phyloP scores from a whole-genome alignment of 2,888 invertebrate species.

The Tuta absoluta region DNA sequence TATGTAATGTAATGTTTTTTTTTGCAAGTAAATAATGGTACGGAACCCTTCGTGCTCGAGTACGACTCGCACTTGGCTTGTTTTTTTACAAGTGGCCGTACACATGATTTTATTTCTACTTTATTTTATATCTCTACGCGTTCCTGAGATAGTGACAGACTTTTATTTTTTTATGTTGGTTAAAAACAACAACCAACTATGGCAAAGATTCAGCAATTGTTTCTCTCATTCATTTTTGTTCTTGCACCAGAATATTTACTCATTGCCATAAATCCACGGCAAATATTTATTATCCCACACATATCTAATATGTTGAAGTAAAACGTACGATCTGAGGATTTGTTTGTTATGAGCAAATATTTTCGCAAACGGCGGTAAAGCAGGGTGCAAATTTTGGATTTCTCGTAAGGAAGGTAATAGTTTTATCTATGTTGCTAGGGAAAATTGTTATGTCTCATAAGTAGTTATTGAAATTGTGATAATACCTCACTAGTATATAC shows the following conservation, averaged over 20 bases:
- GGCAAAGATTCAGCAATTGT: not conserved
- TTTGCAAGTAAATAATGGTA: no score
- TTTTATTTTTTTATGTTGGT: no score
- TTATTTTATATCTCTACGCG: no score
- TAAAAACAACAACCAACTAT: not conserved
- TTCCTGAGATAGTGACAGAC: no score
- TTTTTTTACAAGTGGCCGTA: no score
- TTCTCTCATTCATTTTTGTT: not conserved
- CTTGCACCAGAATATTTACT: not conserved
- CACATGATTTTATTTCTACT: no score
- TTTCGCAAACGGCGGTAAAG: not conserved
- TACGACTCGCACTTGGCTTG: no score
- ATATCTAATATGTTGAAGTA: not conserved
- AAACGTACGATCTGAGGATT: constrained; percentile 16
- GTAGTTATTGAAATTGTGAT: not conserved
- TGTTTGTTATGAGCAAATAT: constrained; percentile 19
- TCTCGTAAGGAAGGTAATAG: not conserved
- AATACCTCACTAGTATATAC: no score
- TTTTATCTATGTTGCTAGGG: not conserved
- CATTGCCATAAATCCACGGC: not conserved
- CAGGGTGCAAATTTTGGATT: constrained; percentile 13
- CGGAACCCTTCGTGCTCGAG: no score
- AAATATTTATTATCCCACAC: not conserved
- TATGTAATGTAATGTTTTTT: no score
- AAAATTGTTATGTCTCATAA: not conserved